These are phyloP conservation scores for Genyomyrus donnyi DNA, from an alignment of 2,113 vertebrate species.

Conservation along the genomic window DNA sequence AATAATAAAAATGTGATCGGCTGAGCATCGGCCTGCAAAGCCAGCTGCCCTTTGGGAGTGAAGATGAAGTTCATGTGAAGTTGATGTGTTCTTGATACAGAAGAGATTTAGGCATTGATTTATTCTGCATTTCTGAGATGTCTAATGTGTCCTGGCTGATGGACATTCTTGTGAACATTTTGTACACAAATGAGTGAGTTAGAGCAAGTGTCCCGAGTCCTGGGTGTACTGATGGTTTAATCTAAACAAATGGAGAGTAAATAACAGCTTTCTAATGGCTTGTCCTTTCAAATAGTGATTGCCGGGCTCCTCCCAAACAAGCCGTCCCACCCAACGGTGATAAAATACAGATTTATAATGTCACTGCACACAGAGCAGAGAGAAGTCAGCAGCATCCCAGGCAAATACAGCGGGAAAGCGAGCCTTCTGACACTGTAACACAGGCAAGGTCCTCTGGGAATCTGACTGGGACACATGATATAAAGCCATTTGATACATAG, in stretches of 20 bases:
- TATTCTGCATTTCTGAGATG: not conserved
- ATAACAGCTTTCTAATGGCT: not conserved
- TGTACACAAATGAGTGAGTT: not conserved
- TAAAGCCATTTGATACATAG: not conserved
- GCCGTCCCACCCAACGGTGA: not conserved
- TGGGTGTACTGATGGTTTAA: not conserved
- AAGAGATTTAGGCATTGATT: not conserved
- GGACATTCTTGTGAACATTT: not conserved
- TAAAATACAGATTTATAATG: not conserved
- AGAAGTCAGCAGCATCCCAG: not conserved
- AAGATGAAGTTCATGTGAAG: not conserved
- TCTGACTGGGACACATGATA: not conserved
- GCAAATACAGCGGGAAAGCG: not conserved
- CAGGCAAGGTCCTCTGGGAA: not conserved
- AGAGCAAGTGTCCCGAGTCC: not conserved
- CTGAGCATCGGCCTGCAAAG: not conserved
- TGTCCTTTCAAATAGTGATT: not conserved
- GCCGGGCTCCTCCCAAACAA: not conserved
- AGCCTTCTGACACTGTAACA: not conserved
- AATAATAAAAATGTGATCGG: not conserved
- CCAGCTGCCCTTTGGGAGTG: not conserved
- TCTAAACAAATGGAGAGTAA: not conserved
- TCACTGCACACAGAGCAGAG: not conserved
- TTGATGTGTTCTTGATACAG: not conserved
- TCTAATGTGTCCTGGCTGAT: not conserved